Percentiles rank a stretch among this genome's conserved stretches.
Conservation (phyloP, 2,797 vertebrate genomes). For the Helarctos malayanus region DNA sequence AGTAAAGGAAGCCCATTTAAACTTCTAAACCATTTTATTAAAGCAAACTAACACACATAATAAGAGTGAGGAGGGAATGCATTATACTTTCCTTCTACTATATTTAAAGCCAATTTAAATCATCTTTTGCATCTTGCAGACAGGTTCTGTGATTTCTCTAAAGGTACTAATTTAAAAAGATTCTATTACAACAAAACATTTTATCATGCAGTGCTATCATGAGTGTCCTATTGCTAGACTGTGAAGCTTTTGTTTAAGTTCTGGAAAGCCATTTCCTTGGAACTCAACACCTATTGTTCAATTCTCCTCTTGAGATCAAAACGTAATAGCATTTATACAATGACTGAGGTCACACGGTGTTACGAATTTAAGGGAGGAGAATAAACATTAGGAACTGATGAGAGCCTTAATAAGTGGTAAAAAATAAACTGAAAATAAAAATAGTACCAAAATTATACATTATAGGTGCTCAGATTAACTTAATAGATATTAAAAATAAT, state of each 20-base stretch:
- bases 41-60: slow-evolving; percentile 57
- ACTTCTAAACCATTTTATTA: slow-evolving; percentile 29
- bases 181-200: slow-evolving; percentile 56
- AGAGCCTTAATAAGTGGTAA: slow-evolving; percentile 16
- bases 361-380: slow-evolving; percentile 51
- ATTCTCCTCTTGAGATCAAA: slow-evolving; percentile 54
- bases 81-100: slow-evolving; percentile 15
- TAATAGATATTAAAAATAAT: slow-evolving; percentile 43
- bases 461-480: slow-evolving; percentile 51
- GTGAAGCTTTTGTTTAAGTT: slow-evolving; percentile 43
- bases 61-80: slow-evolving; percentile 26
- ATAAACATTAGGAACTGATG: slow-evolving; percentile 53
- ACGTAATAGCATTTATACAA: slow-evolving; percentile 42
- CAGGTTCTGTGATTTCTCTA: slow-evolving; percentile 62
- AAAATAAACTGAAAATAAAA: slow-evolving; percentile 53
- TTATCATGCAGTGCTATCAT: slow-evolving; percentile 17
- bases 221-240: slow-evolving; percentile 20
- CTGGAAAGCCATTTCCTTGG: slow-evolving; percentile 62
- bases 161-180: slow-evolving; percentile 47
- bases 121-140: slow-evolving; percentile 50
- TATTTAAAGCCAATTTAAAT: slow-evolving; percentile 66
- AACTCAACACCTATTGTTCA: slow-evolving; percentile 37
- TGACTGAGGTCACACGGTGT: slow-evolving; percentile 10
- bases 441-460: not conserved
- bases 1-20: slow-evolving; percentile 69